phyloP scores from a whole-genome alignment of 2,797 vertebrate genomes.

The Acipenser transmontanus region DNA sequence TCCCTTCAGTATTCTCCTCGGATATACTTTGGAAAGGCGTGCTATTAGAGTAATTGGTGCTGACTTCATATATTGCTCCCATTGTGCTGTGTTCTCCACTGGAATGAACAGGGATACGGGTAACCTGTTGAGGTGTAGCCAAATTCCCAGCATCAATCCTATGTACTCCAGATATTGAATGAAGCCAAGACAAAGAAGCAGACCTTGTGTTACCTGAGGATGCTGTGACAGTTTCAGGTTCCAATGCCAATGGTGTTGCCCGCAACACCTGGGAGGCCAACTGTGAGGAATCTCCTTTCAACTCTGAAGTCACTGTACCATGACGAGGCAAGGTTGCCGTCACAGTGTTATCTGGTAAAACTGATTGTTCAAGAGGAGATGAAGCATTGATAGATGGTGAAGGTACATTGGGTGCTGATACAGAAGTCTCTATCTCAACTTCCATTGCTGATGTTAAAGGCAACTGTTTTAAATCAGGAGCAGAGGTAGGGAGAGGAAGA shows the following conservation, averaged over 20 bases:
- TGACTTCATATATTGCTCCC: no score
- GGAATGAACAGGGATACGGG: no score
- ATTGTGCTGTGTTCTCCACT: no score
- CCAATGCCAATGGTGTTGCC: no score
- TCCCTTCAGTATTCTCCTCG: neutral
- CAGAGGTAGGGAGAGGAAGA: neutral
- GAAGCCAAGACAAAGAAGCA: no score
- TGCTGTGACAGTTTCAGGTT: no score
- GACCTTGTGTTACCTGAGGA: no score
- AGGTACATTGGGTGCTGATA: slow-evolving; percentile 1
- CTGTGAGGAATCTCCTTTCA: neutral
- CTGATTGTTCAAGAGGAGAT: neutral
- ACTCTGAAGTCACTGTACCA: neutral
- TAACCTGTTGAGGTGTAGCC: no score
- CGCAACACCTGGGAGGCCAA: neutral
- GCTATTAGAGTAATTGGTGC: neutral
- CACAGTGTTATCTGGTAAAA: slow-evolving; percentile 1
- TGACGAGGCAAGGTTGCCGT: neutral
- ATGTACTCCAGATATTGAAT: no score
- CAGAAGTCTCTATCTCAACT: neutral
- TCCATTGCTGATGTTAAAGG: neutral
- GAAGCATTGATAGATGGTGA: slow-evolving; percentile 1
- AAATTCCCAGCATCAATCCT: no score
- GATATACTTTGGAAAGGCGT: neutral
- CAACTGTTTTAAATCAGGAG: neutral